These are phyloP conservation scores for Myrmecobius fasciatus DNA, from an alignment of 2,113 vertebrate genomes.

Conservation along the genomic window DNA sequence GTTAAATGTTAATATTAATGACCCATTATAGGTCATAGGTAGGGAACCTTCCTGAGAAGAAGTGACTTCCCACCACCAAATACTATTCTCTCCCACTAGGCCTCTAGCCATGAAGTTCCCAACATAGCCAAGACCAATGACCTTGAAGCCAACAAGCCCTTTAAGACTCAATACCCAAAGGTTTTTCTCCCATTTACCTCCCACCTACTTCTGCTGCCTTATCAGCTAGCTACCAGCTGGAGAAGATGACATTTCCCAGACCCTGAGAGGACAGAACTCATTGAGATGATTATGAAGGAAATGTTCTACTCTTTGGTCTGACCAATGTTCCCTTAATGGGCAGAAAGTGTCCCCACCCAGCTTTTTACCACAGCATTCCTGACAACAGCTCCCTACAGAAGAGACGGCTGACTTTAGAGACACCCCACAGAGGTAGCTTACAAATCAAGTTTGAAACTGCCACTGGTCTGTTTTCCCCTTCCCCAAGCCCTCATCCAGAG, in stretches of 20 bases:
- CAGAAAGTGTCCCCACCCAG: conserved; percentile 12
- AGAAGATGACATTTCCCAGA: background rate
- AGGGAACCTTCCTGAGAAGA: background rate
- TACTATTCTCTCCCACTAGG: background rate
- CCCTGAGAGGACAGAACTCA: background rate
- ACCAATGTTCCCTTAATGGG: conserved; percentile 31
- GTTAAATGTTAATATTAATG: too few relatives aligned
- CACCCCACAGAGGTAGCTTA: background rate
- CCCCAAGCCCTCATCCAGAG: background rate
- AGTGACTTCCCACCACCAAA: background rate
- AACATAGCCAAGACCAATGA: conserved; percentile 4
- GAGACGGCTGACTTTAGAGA: conserved; percentile 11
- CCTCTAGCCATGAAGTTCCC: conserved; percentile 6
- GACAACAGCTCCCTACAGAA: background rate
- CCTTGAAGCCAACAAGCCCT: background rate
- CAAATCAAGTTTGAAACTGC: background rate
- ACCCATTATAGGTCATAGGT: background rate
- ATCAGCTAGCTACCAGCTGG: conserved; percentile 8
- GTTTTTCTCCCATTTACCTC: conserved; percentile 7
- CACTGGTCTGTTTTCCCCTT: background rate
- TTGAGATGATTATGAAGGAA: background rate
- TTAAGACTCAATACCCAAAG: background rate
- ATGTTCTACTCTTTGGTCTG: conserved; percentile 37
- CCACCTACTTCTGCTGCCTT: background rate
- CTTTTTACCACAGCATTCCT: conserved; percentile 19